These are phyloP conservation scores for Cyclina sinensis DNA, from an alignment of 1,140 invertebrate genomes.

Conservation along the genomic window DNA sequence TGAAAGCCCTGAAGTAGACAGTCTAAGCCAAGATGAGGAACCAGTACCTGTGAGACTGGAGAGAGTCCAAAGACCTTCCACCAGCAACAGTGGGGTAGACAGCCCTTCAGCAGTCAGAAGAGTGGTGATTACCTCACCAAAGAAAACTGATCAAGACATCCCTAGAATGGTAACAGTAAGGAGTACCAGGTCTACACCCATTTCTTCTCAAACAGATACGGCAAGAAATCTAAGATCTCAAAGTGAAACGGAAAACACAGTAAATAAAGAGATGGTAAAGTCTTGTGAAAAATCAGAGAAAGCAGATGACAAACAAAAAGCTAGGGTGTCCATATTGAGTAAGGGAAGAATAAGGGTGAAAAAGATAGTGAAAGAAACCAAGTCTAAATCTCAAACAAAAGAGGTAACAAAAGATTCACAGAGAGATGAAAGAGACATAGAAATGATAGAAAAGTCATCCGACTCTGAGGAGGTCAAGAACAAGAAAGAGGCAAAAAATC, in stretches of 20 bases:
- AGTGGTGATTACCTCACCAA: not conserved
- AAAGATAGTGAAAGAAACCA: not conserved
- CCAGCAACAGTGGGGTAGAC: not conserved
- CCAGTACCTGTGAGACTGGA: not conserved
- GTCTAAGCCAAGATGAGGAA: not conserved
- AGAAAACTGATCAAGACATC: not conserved
- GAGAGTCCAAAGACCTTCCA: not conserved
- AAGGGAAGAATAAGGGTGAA: constrained; percentile 28
- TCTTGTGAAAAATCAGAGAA: not conserved
- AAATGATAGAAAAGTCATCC: no score
- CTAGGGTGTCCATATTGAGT: constrained; percentile 5
- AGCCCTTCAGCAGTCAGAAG: not conserved
- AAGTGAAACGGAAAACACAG: not conserved
- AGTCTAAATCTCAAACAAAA: not conserved
- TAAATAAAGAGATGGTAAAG: not conserved
- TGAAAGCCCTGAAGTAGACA: not conserved
- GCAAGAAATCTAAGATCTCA: not conserved
- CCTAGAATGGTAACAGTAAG: not conserved
- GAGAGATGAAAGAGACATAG: no score
- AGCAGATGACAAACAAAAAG: not conserved
- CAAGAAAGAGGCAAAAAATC: not conserved
- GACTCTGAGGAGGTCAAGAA: not conserved
- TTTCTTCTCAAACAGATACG: not conserved
- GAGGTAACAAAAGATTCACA: not conserved
- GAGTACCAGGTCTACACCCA: not conserved